Percentiles rank a stretch among this genome's conserved stretches.
phyloP scores from a whole-genome alignment of 2,797 vertebrate genomes.

The Chiroxiphia lanceolata region DNA sequence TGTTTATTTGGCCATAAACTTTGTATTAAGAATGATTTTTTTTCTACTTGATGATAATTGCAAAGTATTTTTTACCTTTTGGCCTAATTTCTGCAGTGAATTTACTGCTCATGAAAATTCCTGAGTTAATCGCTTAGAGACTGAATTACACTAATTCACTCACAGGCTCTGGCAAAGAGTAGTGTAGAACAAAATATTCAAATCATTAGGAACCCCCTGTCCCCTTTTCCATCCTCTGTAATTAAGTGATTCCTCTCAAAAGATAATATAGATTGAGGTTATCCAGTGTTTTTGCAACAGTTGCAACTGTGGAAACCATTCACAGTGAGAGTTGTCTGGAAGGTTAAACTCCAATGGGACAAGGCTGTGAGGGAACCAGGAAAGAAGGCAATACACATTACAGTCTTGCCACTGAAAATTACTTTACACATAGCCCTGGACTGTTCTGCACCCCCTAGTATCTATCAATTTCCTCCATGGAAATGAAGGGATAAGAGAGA shows the following conservation, averaged over 20 bases:
- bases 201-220: neutral
- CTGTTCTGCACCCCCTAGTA: neutral
- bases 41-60: neutral
- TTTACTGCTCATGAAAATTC: constrained; percentile 23
- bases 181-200: constrained; percentile 4
- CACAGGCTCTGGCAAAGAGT: neutral
- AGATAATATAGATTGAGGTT: neutral
- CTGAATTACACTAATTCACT: constrained; percentile 4
- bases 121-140: constrained; percentile 17
- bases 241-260: neutral
- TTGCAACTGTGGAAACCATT: neutral
- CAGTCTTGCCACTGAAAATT: neutral
- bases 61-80: constrained; percentile 12
- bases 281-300: neutral
- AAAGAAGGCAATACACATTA: accelerated
- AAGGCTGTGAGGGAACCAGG: neutral
- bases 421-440: neutral
- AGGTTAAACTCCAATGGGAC: neutral
- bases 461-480: neutral
- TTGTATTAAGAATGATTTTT: neutral
- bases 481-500: neutral
- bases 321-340: neutral
- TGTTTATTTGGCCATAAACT: constrained; percentile 1
- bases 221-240: neutral
- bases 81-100: neutral